phyloP scores from a whole-genome alignment of 2,797 vertebrate genomes.

The Parotocinclus haroldoi region DNA sequence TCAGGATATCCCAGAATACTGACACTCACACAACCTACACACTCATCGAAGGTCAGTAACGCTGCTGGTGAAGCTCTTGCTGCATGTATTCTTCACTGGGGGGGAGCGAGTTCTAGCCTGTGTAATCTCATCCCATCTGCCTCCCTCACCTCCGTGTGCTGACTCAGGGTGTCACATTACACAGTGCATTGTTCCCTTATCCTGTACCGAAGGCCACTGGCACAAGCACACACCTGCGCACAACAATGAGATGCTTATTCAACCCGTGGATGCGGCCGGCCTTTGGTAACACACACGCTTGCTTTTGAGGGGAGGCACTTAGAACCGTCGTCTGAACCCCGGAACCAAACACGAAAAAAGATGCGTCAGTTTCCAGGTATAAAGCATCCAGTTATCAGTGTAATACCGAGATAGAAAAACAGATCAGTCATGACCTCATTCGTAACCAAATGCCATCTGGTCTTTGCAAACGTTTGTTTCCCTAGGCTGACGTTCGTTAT shows the following conservation, averaged over 20 bases:
- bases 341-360: no score
- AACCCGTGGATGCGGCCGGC: constrained; percentile 53
- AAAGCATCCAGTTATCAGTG: no score
- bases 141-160: constrained; percentile 63
- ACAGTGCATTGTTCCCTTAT: constrained; percentile 56
- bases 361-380: no score
- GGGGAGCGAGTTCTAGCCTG: constrained; percentile 25
- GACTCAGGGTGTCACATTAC: constrained; percentile 65
- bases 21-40: no score
- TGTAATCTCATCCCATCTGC: constrained; percentile 51
- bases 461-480: not conserved
- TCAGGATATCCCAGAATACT: no score
- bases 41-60: no score
- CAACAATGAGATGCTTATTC: constrained; percentile 68
- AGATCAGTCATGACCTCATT: no score
- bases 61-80: no score
- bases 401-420: no score
- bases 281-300: constrained; percentile 35
- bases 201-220: constrained; percentile 54
- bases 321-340: not conserved
- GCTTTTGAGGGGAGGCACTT: constrained; percentile 16
- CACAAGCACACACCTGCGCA: constrained; percentile 70
- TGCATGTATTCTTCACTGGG: constrained; percentile 9
- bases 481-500: not conserved
- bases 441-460: no score